Conservation (phyloP, 2,113 vertebrate genomes). For the Hipposideros armiger region DNA sequence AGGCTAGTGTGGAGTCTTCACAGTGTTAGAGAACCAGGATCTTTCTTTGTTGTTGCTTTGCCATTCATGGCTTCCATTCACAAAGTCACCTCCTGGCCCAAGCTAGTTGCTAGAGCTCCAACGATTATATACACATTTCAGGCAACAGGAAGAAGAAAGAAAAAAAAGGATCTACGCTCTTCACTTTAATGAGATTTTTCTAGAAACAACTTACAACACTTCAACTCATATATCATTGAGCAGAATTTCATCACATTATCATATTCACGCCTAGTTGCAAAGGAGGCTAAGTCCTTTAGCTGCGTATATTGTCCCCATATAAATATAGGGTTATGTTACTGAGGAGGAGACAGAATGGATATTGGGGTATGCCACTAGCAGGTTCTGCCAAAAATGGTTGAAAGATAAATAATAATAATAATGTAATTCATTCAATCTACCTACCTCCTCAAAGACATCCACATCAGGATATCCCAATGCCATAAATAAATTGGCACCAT, state of each 20-base stretch:
- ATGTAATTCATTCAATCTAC: neutral
- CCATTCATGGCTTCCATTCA: neutral
- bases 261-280: neutral
- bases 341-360: neutral
- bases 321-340: neutral
- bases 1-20: neutral
- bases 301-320: neutral
- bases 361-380: neutral
- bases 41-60: neutral
- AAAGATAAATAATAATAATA: neutral
- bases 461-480: neutral
- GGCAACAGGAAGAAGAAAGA: neutral
- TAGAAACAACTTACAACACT: constrained; percentile 40
- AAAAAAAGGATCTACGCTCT: neutral
- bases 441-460: constrained; percentile 10
- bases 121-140: neutral
- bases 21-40: neutral
- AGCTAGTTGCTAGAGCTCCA: neutral
- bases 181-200: neutral
- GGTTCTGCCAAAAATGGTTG: neutral
- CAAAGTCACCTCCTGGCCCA: neutral
- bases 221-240: neutral
- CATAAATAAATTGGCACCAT: neutral
- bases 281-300: neutral
- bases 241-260: constrained; percentile 2